These are phyloP conservation scores for Ctenomys sociabilis DNA, from an alignment of 2,113 vertebrate species.

Conservation along the genomic window DNA sequence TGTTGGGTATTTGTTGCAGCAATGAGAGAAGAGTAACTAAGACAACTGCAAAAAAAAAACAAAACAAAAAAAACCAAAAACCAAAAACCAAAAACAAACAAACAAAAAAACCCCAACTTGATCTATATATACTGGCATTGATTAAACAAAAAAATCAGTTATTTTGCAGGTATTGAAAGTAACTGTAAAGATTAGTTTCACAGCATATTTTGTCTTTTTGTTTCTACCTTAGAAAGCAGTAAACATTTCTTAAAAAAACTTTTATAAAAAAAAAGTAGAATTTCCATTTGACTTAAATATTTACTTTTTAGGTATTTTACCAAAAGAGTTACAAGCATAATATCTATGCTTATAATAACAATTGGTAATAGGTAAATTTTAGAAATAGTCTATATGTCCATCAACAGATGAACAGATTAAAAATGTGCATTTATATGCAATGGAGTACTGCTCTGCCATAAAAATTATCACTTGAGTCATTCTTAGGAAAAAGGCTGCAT, in stretches of 20 bases:
- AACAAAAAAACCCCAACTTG: no score
- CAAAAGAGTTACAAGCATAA: neutral
- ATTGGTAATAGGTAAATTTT: neutral
- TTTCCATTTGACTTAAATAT: neutral
- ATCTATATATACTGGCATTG: neutral
- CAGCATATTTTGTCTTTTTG: neutral
- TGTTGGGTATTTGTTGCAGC: no score
- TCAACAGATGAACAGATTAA: neutral
- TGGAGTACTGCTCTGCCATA: neutral
- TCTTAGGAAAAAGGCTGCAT: neutral
- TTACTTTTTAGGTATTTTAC: neutral
- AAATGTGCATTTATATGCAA: neutral
- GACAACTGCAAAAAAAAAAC: no score
- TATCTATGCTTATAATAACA: neutral
- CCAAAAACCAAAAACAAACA: no score
- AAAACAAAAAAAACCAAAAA: no score
- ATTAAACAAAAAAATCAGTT: neutral
- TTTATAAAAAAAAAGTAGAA: neutral
- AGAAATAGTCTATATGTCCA: neutral
- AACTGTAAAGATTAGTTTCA: neutral
- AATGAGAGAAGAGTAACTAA: no score
- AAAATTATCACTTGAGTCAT: neutral
- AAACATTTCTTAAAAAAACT: neutral
- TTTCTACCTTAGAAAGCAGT: neutral
- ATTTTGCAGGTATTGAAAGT: neutral